These are phyloP conservation scores for Sciurus vulgaris DNA, from an alignment of 2,797 vertebrate species.

Conservation along the genomic window DNA sequence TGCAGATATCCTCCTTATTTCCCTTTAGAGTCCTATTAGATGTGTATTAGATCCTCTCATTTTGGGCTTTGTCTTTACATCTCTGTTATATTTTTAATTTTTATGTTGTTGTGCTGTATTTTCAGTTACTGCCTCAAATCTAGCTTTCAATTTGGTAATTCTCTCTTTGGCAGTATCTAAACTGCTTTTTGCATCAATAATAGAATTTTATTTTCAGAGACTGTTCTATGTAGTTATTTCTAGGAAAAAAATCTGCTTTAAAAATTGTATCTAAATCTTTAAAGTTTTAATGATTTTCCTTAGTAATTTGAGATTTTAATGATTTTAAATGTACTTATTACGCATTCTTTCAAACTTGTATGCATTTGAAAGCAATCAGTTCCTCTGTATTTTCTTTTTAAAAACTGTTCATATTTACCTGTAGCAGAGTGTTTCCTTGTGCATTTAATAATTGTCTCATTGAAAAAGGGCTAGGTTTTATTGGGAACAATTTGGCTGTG, in stretches of 20 bases:
- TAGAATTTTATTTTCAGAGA: not conserved
- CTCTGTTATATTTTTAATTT: not conserved
- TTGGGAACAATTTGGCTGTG: not conserved
- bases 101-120: not conserved
- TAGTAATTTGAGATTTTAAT: not conserved
- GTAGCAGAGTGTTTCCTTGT: not conserved
- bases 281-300: not conserved
- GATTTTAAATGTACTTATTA: not conserved
- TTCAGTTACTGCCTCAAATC: not conserved
- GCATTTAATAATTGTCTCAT: not conserved
- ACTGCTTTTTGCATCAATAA: not conserved
- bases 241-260: not conserved
- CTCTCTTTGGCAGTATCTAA: not conserved
- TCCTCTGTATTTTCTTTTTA: not conserved
- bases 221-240: not conserved
- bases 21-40: not conserved
- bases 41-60: not conserved
- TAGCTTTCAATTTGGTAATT: conserved; percentile 4
- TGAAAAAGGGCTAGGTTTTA: not conserved
- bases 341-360: not conserved
- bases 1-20: not conserved
- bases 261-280: conserved; percentile 1
- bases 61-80: not conserved
- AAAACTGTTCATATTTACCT: not conserved
- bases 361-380: not conserved